Base-by-base conservation (phyloP, 2,113 vertebrate genomes). In the Zosterops lateralis region DNA sequence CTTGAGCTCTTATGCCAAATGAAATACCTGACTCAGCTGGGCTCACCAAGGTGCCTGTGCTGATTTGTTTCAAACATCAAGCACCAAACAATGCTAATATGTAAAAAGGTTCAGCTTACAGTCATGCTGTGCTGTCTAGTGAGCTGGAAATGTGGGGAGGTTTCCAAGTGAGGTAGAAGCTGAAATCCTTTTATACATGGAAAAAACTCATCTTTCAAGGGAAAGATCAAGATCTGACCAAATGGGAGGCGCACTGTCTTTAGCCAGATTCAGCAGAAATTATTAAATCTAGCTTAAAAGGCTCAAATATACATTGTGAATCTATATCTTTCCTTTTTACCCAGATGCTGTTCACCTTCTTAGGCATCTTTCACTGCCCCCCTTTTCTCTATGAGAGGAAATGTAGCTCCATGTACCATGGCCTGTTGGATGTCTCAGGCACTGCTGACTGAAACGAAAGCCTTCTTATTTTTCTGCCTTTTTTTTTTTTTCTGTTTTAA, bases 351-450 rank as follows among this genome's bases (percentile, higher is more conserved):
- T 51, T 36, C 54, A 89, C 74, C 38, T 85, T 61, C 74, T 65
- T 14, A 3, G 26, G 7, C 7, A 19, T 34, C 32, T 78, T 89
- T 50, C 73, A 29, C 25, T 64, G 9, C 16, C 14, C 12, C 42
- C 6, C 14, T 65, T 80, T 77, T 12, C 64, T 66, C 54, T 1
- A 1, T 6, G 50, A 31, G 24, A 68, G 83, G 54, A 70, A 81
- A 47, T 44, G 28, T 28, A 34, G 11, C 54, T 76, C 38, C 67
- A 1, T 47, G 44, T 54, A 7, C 40, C 62, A 61, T 10, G 42
- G 54, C 42, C 50, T 91, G 70, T 58, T 87, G 89, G 75, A 56
- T 83, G 31, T 76, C 75, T 79, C 81, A 76, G 78, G 38, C 66
- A 60, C 42, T 47, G 71, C 38, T 42, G 31, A 34, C 18, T 50